Evolutionary conservation across 2,113 vertebrate species (phyloP).

Genomic region (Girardinichthys multiradiatus): DNA sequence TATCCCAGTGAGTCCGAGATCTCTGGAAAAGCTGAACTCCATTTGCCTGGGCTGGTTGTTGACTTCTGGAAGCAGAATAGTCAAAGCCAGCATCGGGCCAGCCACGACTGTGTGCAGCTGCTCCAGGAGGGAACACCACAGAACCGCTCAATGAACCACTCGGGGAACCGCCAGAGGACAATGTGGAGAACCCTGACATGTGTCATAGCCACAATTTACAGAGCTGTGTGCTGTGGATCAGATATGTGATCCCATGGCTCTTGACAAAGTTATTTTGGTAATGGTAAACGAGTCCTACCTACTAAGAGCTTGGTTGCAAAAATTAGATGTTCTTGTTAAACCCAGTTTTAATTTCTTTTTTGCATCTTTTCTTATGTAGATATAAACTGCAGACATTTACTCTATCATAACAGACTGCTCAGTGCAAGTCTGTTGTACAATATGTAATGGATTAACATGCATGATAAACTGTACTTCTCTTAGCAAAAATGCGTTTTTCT

Average conservation of each 20-base stretch:
- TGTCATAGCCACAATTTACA: conserved; percentile 83
- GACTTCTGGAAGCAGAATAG: conserved; percentile 75
- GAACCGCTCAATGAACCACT: conserved; percentile 56
- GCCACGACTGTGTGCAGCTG: conserved; percentile 71
- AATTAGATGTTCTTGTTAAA: conserved; percentile 60
- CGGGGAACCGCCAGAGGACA: conserved; percentile 67
- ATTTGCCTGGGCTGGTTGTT: conserved; percentile 70
- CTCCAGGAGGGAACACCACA: conserved; percentile 60
- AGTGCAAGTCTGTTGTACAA: not conserved
- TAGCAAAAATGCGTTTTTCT: not conserved
- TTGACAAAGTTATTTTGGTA: conserved; percentile 82
- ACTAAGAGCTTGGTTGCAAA: conserved; percentile 42
- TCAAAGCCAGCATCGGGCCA: conserved; percentile 64
- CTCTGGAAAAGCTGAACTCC: conserved; percentile 77
- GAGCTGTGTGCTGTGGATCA: conserved; percentile 80
- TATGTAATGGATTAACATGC: not conserved
- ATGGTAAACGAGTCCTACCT: conserved; percentile 53
- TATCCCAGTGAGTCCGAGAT: conserved; percentile 72
- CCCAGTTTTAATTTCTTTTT: conserved; percentile 23
- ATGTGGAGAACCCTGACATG: conserved; percentile 78
- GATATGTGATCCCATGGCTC: conserved; percentile 76
- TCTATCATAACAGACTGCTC: not conserved
- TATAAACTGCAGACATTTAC: not conserved
- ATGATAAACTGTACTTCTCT: not conserved
- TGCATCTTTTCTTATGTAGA: not conserved